Base-by-base conservation (phyloP, 2,797 vertebrate species). In the Macrochelys suwanniensis region DNA sequence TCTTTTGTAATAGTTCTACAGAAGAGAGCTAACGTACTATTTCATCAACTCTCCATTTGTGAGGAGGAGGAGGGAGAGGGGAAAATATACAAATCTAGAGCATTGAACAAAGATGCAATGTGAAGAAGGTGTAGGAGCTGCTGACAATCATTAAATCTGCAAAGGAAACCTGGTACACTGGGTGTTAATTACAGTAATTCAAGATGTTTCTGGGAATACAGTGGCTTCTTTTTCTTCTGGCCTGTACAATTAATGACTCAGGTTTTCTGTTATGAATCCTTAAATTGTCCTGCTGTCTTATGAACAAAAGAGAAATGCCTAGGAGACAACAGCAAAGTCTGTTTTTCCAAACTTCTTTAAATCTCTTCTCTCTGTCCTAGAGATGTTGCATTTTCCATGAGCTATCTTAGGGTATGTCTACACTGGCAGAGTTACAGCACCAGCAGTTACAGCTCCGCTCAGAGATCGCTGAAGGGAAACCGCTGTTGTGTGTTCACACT, bases 171-270 rank as follows among this genome's bases (percentile, higher is more conserved):
- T 45, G 37, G 81, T 93, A 90, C 68, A 54, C 78, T 89, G 68
- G 81, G 65, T 96, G 79, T 97, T 98, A 95, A 95, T 96, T 97
- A 95, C 96, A 97, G 87, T 94, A 96, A 96, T 59, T 94, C 89
- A 97, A 96, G 94, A 97, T 71, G 86, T 93, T 97, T 96, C 95
- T 94, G 95, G 87, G 82, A 97, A 96, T 90, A 96, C 90, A 92
- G 68, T 88, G 89, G 42, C 83, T 97, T 97, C 85, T 95, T 96
- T 96, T 97, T 98, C 81, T 92, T 94, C 87, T 96, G 79, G 54
- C 79, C 74, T 89, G 65, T 97, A 95, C 95, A 93, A 57, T 95
- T 96, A 96, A 96, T 95, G 91, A 95, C 85, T 89, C 80, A 57
- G 92, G 84, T 92, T 97, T 97, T 97, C 89, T 87, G 33, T 97